Evolutionary conservation across 30 jellyfish, hydroid and myxozoan species (phyloP).

Genomic region (Nemopilema nomurai): DNA sequence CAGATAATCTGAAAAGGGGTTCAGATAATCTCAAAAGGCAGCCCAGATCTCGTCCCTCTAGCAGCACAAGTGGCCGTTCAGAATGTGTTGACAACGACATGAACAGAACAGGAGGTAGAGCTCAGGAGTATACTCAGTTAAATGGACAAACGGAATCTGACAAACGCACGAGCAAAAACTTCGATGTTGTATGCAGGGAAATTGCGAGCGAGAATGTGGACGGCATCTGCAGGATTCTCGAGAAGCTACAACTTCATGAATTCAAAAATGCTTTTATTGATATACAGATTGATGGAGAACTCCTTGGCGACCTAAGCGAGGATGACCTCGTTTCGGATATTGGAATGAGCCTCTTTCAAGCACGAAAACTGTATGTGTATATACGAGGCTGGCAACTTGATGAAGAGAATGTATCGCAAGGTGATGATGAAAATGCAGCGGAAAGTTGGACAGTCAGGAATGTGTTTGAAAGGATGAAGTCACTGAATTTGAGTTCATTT

Average conservation of each 20-base stretch:
- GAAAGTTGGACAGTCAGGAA: conserved; percentile 70
- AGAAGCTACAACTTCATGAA: conserved; percentile 40
- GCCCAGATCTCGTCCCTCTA: too few relatives aligned
- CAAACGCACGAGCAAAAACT: not conserved
- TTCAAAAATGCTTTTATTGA: conserved; percentile 49
- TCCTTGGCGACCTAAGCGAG: conserved; percentile 41
- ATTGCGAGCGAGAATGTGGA: conserved; percentile 31
- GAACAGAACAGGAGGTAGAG: too few relatives aligned
- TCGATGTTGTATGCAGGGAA: conserved; percentile 15
- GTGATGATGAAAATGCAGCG: conserved; percentile 33
- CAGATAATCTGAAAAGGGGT: too few relatives aligned
- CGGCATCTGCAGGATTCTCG: conserved; percentile 50
- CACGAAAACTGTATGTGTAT: conserved; percentile 52
- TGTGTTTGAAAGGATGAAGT: conserved; percentile 50
- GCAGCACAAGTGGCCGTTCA: too few relatives aligned
- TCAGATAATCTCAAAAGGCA: too few relatives aligned
- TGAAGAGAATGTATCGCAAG: not conserved
- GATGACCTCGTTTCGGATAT: conserved; percentile 67
- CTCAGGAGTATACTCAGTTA: too few relatives aligned
- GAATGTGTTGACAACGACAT: too few relatives aligned
- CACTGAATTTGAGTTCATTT: conserved; percentile 57
- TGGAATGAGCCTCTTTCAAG: conserved; percentile 74
- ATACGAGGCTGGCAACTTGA: conserved; percentile 79
- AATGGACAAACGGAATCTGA: too few relatives aligned
- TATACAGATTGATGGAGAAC: conserved; percentile 73